phyloP scores from a whole-genome alignment of 2,888 invertebrate species.

The Blastobasis lacticolella region DNA sequence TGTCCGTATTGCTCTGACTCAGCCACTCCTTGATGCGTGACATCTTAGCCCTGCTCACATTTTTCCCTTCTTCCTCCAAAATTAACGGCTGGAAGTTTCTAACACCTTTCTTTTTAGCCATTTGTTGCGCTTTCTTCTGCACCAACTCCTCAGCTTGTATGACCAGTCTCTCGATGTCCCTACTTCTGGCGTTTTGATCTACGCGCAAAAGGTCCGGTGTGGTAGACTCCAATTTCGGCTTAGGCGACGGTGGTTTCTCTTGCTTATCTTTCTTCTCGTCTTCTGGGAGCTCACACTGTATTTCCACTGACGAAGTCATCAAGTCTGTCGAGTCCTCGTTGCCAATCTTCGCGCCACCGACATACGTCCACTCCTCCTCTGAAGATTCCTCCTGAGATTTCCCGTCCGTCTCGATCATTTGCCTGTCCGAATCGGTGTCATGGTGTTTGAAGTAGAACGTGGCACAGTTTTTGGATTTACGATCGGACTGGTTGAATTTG shows the following conservation, averaged over 20 bases:
- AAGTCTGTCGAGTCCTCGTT: slow-evolving; percentile 64
- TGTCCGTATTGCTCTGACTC: slow-evolving; percentile 67
- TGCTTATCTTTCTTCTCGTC: slow-evolving; percentile 46
- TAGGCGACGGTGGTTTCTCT: slow-evolving; percentile 42
- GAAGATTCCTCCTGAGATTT: slow-evolving; percentile 65
- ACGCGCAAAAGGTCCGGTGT: slow-evolving; percentile 65
- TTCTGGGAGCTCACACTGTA: slow-evolving; percentile 57
- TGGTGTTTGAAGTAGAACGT: slow-evolving; percentile 90
- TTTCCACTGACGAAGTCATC: slow-evolving; percentile 69
- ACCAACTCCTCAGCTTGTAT: slow-evolving; percentile 88
- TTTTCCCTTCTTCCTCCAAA: slow-evolving; percentile 67
- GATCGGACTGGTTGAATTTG: slow-evolving; percentile 80
- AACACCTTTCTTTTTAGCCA: slow-evolving; percentile 64
- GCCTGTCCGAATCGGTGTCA: slow-evolving; percentile 89
- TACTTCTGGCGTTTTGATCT: slow-evolving; percentile 66
- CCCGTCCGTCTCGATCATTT: slow-evolving; percentile 68
- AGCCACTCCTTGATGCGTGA: slow-evolving; percentile 82
- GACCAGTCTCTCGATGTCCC: slow-evolving; percentile 83
- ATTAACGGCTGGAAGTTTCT: slow-evolving; percentile 69
- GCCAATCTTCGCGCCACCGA: slow-evolving; percentile 56
- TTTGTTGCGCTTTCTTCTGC: slow-evolving; percentile 64
- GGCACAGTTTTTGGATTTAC: slow-evolving; percentile 87
- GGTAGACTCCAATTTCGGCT: slow-evolving; percentile 49
- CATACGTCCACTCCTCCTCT: slow-evolving; percentile 79
- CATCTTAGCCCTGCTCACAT: slow-evolving; percentile 73